These are phyloP conservation scores for Bellardia pandia DNA, from an alignment of 2,888 invertebrate genomes.

Conservation along the genomic window DNA sequence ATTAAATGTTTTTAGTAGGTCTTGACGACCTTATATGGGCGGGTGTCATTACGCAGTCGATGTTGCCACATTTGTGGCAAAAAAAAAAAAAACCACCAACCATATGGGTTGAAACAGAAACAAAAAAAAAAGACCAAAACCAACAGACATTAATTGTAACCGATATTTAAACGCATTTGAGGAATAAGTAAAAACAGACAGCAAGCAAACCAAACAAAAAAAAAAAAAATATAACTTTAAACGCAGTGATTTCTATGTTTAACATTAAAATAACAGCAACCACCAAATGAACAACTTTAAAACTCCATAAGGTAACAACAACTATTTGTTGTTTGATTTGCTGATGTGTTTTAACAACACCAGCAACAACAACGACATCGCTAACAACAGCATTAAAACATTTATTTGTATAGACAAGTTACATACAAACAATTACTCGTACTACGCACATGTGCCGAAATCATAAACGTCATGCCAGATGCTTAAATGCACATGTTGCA, in stretches of 20 bases:
- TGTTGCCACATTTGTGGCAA: constrained; percentile 67
- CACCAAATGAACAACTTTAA: constrained; percentile 2
- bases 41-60: constrained; percentile 73
- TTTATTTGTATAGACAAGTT: constrained; percentile 64
- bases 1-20: constrained; percentile 71
- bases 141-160: constrained; percentile 66
- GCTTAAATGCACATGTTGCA: constrained; percentile 68
- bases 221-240: constrained; percentile 47
- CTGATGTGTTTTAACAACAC: constrained; percentile 57
- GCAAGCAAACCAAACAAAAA: neutral
- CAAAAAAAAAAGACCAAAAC: constrained; percentile 9
- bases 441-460: constrained; percentile 71
- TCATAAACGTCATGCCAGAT: constrained; percentile 72
- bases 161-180: constrained; percentile 71
- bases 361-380: constrained; percentile 48
- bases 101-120: constrained; percentile 64
- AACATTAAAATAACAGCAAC: constrained; percentile 57
- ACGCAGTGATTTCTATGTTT: constrained; percentile 68
- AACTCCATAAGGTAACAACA: constrained; percentile 67
- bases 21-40: constrained; percentile 72
- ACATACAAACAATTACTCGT: constrained; percentile 68
- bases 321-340: constrained; percentile 65
- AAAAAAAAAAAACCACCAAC: constrained; percentile 39
- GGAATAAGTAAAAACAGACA: neutral
- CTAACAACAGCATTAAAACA: constrained; percentile 51